Base-by-base conservation (phyloP, 2,797 vertebrate genomes). In the Oophaga sylvatica region DNA sequence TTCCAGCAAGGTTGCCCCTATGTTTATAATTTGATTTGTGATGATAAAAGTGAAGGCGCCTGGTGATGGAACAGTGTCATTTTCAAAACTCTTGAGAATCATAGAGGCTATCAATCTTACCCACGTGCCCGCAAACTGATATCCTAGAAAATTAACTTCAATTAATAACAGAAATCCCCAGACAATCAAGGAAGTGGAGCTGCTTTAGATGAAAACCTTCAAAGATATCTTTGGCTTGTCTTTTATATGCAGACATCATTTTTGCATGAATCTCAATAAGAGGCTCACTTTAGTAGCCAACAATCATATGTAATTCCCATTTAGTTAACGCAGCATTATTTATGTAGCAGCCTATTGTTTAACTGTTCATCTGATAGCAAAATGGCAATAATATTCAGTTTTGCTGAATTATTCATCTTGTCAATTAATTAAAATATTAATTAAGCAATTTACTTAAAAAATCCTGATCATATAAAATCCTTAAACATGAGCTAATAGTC, bases 21-120 rank as follows among this genome's bases (percentile, higher is more conserved):
- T 99, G 97, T 99, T 99, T 99, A 97, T 98, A 98, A 99, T 99
- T 98, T 99, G 98, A 99, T 99, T 98, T 97, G 98, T 95, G 95
- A 96, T 96, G 96, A 97, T 97, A 97, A 96, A 97, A 96, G 95
- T 95, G 94, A 95, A 95, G 94, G 95, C 93, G 94, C 94, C 92
- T 93, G 91, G 95, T 96, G 95, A 96, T 96, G 96, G 96, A 96
- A 95, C 95, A 95, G 96, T 96, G 96, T 96, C 96, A 96, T 96
- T 97, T 95, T 95, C 93, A 96, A 96, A 95, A 97, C 97, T 97
- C 96, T 93, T 95, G 96, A 98, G 97, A 97, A 95, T 95, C 92
- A 94, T 94, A 96, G 96, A 95, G 96, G 96, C 97, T 97, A 99
- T 99, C 98, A 98, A 98, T 99, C 98, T 99, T 98, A 96, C 96